Percentiles rank a stretch among this genome's conserved stretches.
Evolutionary conservation across 2,113 vertebrate genomes (phyloP).

Genomic region (Regulus satrapa): DNA sequence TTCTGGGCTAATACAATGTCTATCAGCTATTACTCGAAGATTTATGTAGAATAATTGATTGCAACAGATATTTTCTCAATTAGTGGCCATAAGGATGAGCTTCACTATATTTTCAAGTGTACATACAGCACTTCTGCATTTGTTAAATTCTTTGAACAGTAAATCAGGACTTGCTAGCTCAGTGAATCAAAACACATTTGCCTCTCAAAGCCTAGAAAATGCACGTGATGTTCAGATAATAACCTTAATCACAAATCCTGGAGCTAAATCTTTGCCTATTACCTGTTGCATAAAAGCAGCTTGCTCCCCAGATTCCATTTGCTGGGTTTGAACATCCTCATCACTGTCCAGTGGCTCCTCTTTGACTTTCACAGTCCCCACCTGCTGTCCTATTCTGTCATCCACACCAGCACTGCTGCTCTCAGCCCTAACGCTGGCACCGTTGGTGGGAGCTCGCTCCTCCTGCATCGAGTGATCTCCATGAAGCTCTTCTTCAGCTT

Average conservation of each 20-base stretch:
- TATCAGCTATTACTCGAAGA: conserved; percentile 26
- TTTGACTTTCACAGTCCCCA: conserved; percentile 90
- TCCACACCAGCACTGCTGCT: conserved; percentile 75
- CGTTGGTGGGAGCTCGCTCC: conserved; percentile 79
- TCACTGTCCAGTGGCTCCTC: conserved; percentile 91
- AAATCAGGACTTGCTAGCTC: conserved; percentile 52
- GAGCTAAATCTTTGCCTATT: conserved; percentile 89
- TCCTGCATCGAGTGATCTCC: conserved; percentile 85
- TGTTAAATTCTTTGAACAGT: conserved; percentile 46
- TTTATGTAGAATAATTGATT: conserved; percentile 36
- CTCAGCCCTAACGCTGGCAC: conserved; percentile 83
- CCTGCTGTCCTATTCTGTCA: conserved; percentile 76
- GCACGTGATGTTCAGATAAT: conserved; percentile 82
- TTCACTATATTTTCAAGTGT: conserved; percentile 58
- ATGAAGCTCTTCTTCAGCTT: conserved; percentile 90
- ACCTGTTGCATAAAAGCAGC: conserved; percentile 94
- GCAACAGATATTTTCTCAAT: conserved; percentile 56
- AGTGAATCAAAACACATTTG: conserved; percentile 44
- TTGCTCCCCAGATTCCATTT: conserved; percentile 85
- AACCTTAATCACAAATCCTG: conserved; percentile 93
- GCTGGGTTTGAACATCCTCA: conserved; percentile 84
- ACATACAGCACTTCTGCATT: conserved; percentile 26
- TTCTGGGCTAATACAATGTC: conserved; percentile 46
- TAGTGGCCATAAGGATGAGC: conserved; percentile 55
- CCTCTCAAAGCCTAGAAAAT: conserved; percentile 44